These are phyloP conservation scores for Dromius quadrimaculatus DNA, from an alignment of 2,888 invertebrate genomes.

Conservation along the genomic window DNA sequence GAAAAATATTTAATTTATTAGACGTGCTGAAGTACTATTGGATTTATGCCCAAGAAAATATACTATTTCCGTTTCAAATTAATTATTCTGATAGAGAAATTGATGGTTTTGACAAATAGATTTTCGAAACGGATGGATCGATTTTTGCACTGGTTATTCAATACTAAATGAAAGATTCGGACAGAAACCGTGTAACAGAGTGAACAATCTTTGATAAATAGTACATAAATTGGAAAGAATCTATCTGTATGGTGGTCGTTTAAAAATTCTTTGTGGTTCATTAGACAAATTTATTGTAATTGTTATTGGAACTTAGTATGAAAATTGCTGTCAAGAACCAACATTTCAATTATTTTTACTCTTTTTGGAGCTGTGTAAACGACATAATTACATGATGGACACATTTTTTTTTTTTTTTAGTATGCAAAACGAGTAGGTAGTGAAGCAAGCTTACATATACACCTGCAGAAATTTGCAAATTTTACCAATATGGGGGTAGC, in stretches of 20 bases:
- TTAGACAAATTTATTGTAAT: constrained; percentile 15
- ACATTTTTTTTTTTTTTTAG: constrained; percentile 20
- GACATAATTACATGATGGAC: constrained; percentile 37
- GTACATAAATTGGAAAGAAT: no score
- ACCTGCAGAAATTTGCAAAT: constrained; percentile 47
- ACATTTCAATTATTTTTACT: neutral
- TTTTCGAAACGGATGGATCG: no score
- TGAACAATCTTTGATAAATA: no score
- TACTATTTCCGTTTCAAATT: no score
- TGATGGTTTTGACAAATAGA: no score
- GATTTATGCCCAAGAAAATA: no score
- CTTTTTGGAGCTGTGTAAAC: constrained; percentile 5
- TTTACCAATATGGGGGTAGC: constrained; percentile 47
- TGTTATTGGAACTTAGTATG: neutral
- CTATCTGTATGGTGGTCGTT: neutral
- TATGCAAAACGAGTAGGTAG: constrained; percentile 17
- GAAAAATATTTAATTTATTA: no score
- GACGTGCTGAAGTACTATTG: no score
- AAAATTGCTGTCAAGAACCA: neutral
- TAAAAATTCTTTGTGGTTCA: neutral
- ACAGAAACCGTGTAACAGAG: no score
- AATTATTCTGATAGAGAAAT: no score
- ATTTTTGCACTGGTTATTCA: no score
- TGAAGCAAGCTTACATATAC: neutral
- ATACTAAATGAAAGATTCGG: no score